phyloP scores from a whole-genome alignment of 2,888 invertebrate species.

The Drosophila nr. fundita region DNA sequence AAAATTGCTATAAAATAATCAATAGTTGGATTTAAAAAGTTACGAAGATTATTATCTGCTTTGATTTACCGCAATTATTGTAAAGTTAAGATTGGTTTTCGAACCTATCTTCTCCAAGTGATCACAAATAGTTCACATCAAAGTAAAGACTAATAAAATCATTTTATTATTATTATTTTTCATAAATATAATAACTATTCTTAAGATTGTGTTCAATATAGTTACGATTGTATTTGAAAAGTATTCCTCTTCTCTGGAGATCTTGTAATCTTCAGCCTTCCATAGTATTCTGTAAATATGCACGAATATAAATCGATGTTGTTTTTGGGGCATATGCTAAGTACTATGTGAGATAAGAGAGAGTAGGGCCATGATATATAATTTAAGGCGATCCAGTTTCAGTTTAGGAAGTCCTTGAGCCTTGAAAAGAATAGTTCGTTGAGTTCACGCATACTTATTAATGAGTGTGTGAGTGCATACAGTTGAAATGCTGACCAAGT shows the following conservation, averaged over 20 bases:
- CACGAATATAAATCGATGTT: neutral
- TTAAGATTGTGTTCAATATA: neutral
- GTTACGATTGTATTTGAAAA: neutral
- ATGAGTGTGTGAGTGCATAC: constrained; percentile 49
- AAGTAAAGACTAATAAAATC: neutral
- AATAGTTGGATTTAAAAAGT: neutral
- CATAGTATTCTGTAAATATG: neutral
- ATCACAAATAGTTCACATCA: neutral
- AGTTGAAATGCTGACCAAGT: constrained; percentile 59
- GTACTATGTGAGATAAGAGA: neutral
- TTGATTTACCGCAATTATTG: neutral
- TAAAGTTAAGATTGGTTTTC: neutral
- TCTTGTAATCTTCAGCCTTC: neutral
- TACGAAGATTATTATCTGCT: neutral
- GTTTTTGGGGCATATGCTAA: neutral
- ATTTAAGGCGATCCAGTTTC: constrained; percentile 15
- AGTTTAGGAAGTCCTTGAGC: constrained; percentile 30
- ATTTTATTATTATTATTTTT: too few species aligned
- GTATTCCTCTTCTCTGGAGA: neutral
- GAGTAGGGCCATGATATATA: neutral
- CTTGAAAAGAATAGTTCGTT: constrained; percentile 1
- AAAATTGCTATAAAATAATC: neutral
- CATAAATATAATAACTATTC: neutral
- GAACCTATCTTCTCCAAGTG: neutral
- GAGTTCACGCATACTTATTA: constrained; percentile 43